phyloP scores from a whole-genome alignment of 2,888 invertebrate species.

The Cephus sareptanus region DNA sequence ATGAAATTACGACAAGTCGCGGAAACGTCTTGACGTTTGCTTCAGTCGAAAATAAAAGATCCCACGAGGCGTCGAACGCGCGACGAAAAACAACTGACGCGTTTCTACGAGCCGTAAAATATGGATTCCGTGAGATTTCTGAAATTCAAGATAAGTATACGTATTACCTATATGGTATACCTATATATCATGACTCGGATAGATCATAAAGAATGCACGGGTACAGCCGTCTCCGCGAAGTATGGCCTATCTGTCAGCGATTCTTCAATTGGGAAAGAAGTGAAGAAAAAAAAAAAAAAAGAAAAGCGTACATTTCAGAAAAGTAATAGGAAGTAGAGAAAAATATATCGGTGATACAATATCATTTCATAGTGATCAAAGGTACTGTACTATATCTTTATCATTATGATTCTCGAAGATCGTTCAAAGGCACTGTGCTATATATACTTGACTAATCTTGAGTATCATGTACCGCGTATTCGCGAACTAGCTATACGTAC shows the following conservation, averaged over 20 bases:
- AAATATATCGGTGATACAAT: not conserved
- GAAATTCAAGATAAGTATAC: not conserved
- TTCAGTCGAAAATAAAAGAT: not conserved
- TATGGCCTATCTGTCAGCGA: not conserved
- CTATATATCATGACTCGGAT: not conserved
- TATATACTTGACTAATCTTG: not conserved
- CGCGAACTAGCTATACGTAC: not conserved
- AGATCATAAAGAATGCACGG: slow-evolving; percentile 20
- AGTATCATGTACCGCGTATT: not conserved
- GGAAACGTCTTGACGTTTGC: not conserved
- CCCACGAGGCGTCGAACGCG: not conserved
- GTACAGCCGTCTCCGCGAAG: not conserved
- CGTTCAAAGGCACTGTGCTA: not conserved
- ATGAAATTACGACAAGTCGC: not conserved
- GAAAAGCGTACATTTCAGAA: not conserved
- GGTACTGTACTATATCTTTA: no score
- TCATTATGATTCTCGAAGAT: no score
- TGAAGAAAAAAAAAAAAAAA: not conserved
- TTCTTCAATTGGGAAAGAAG: slow-evolving; percentile 1
- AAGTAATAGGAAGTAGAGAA: not conserved
- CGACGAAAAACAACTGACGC: not conserved
- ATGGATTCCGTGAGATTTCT: not conserved
- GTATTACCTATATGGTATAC: not conserved
- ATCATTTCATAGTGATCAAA: not conserved
- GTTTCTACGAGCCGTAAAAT: not conserved